A percentile compares a stretch with the other conserved stretches of the same genome.
Evolutionary conservation across 2,888 invertebrate species (phyloP).

Genomic region (Acleris emargana): DNA sequence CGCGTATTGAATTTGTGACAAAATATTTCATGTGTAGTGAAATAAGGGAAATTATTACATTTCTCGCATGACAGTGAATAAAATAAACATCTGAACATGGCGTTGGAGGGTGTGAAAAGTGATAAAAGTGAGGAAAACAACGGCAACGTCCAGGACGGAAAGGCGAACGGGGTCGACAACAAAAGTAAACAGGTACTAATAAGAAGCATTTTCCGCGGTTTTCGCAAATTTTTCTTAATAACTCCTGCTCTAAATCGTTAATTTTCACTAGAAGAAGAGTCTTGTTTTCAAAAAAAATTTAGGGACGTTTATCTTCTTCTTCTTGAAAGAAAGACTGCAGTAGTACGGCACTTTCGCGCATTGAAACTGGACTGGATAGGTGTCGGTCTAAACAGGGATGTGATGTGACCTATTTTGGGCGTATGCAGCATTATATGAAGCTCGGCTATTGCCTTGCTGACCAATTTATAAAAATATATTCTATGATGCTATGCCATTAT

Average conservation of each 20-base stretch:
- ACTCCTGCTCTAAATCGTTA: slow-evolving; percentile 34
- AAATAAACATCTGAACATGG: slow-evolving; percentile 74
- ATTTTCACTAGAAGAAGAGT: slow-evolving; percentile 1
- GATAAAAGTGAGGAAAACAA: slow-evolving; percentile 82
- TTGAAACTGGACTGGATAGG: slow-evolving; percentile 56
- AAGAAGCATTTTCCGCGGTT: slow-evolving; percentile 54
- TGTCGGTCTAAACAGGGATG: slow-evolving; percentile 68
- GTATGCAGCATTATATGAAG: slow-evolving; percentile 50
- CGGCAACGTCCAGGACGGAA: slow-evolving; percentile 78
- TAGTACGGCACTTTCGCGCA: slow-evolving; percentile 69
- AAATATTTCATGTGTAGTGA: slow-evolving; percentile 67
- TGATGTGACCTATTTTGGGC: slow-evolving; percentile 79
- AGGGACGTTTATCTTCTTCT: slow-evolving; percentile 22
- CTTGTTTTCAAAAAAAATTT: slow-evolving; percentile 39
- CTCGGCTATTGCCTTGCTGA: slow-evolving; percentile 16
- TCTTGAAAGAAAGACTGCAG: slow-evolving; percentile 35
- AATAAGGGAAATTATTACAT: slow-evolving; percentile 56
- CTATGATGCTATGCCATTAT: slow-evolving; percentile 16
- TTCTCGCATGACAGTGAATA: slow-evolving; percentile 79
- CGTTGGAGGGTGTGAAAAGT: slow-evolving; percentile 82
- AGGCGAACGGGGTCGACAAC: slow-evolving; percentile 83
- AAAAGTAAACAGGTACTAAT: slow-evolving; percentile 83
- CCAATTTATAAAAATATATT: slow-evolving; percentile 31
- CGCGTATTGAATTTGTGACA: slow-evolving; percentile 71
- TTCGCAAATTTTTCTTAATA: slow-evolving; percentile 45